Percentiles rank a stretch among this genome's conserved stretches.
These are phyloP conservation scores for Scaptomyza flava DNA, from an alignment of 2,888 invertebrate genomes.

Conservation along the genomic window DNA sequence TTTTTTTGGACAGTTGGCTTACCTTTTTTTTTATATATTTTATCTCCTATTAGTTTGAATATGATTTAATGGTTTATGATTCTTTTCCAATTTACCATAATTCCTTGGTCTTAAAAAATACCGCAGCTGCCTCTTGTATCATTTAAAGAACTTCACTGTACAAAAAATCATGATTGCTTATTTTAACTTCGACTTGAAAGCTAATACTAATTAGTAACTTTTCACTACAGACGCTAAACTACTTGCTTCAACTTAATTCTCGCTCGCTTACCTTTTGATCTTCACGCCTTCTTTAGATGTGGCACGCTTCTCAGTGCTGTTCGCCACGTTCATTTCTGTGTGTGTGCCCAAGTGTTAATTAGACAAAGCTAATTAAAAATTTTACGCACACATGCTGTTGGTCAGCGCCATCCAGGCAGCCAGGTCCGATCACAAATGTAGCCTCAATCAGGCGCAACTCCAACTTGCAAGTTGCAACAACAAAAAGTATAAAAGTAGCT, in stretches of 20 bases:
- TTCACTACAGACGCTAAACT: background rate
- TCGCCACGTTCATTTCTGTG: constrained; percentile 26
- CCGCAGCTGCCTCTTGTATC: no score
- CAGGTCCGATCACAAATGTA: constrained; percentile 28
- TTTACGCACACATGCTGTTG: constrained; percentile 63
- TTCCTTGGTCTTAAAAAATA: background rate
- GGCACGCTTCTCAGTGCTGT: constrained; percentile 64
- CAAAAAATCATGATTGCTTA: background rate
- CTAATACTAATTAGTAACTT: constrained; percentile 1
- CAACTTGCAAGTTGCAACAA: constrained; percentile 5
- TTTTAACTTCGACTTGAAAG: background rate
- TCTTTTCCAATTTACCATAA: no score
- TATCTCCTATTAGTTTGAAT: no score
- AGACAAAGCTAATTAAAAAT: constrained; percentile 78
- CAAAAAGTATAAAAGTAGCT: background rate
- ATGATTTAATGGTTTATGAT: no score
- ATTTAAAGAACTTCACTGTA: background rate
- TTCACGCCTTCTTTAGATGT: constrained; percentile 60
- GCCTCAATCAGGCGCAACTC: constrained; percentile 38
- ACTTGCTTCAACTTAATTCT: background rate
- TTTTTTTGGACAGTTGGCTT: no score
- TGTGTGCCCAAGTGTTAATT: constrained; percentile 68
- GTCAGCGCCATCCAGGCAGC: constrained; percentile 37
- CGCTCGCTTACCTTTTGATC: constrained; percentile 55
- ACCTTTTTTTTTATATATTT: no score